phyloP scores from a whole-genome alignment of 23 tunicate species.

The Pegea sp. region DNA sequence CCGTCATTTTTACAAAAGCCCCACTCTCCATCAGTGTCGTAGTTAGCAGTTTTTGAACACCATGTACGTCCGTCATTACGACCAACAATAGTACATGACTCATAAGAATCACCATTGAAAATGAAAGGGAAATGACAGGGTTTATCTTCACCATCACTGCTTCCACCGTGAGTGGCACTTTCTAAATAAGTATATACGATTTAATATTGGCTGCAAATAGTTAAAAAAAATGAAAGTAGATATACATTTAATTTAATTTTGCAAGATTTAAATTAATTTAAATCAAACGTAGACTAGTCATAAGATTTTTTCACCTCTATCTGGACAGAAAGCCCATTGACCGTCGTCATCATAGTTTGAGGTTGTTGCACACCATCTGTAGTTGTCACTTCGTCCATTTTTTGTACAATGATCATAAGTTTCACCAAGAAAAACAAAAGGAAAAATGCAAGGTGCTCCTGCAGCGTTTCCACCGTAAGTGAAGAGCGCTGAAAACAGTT shows the following conservation, averaged over 20 bases:
- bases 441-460: slow-evolving; percentile 71
- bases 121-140: slow-evolving; percentile 67
- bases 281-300: too few species aligned
- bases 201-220: too few species aligned
- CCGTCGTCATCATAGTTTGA: slow-evolving; percentile 28
- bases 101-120: slow-evolving; percentile 56
- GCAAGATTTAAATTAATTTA: too few species aligned
- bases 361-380: slow-evolving; percentile 89
- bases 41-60: too few species aligned
- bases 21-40: too few species aligned
- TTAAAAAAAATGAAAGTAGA: too few species aligned
- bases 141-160: slow-evolving; percentile 47
- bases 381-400: slow-evolving; percentile 80
- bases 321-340: slow-evolving; percentile 86
- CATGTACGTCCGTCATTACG: too few species aligned
- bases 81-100: slow-evolving; percentile 53
- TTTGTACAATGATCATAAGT: slow-evolving; percentile 54
- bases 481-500: slow-evolving; percentile 36
- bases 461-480: slow-evolving; percentile 95
- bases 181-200: too few species aligned
- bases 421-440: slow-evolving; percentile 51
- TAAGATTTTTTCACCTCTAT: slow-evolving; percentile 75
- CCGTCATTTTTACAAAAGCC: slow-evolving; percentile 33
- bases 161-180: slow-evolving; percentile 77
- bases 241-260: too few species aligned